phyloP scores from a whole-genome alignment of 1,140 invertebrate species.

The Adoxophyes honmai region DNA sequence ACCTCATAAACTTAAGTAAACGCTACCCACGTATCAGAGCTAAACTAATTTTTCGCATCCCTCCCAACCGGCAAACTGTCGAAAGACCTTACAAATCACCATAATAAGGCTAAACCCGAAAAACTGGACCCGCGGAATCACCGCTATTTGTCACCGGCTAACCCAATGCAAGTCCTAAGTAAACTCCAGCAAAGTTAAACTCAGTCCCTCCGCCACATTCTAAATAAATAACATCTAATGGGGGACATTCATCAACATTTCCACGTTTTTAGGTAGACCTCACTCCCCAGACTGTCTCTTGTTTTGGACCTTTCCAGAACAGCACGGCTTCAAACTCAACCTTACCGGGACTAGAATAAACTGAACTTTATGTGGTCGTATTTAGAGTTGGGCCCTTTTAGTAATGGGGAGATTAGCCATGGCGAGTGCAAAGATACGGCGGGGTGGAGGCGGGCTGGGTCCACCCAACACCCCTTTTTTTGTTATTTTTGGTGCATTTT shows the following conservation, averaged over 20 bases:
- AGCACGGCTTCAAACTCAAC: slow-evolving; percentile 20
- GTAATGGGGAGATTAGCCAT: slow-evolving; percentile 64
- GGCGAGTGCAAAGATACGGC: slow-evolving; percentile 67
- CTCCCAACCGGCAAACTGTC: slow-evolving; percentile 16
- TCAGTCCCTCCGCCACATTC: slow-evolving; percentile 70
- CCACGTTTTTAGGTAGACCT: slow-evolving; percentile 65
- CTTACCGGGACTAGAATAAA: slow-evolving; percentile 29
- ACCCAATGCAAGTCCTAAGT: slow-evolving; percentile 74
- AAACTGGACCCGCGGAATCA: slow-evolving; percentile 69
- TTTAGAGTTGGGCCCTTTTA: slow-evolving; percentile 35
- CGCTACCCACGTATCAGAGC: too few relatives aligned
- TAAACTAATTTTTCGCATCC: too few relatives aligned
- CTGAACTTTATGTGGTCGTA: slow-evolving; percentile 23
- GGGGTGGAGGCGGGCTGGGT: slow-evolving; percentile 44
- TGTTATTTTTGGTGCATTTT: slow-evolving; percentile 67
- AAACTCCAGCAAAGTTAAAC: slow-evolving; percentile 72
- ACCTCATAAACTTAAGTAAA: too few relatives aligned
- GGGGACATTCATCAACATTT: slow-evolving; percentile 77
- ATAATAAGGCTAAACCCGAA: slow-evolving; percentile 59
- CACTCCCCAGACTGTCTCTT: slow-evolving; percentile 56
- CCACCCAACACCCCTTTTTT: slow-evolving; percentile 53
- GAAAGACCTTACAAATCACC: slow-evolving; percentile 50
- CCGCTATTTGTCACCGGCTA: slow-evolving; percentile 61
- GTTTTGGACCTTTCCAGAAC: slow-evolving; percentile 44
- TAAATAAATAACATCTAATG: slow-evolving; percentile 79